phyloP scores from a whole-genome alignment of 2,888 invertebrate genomes.

The Amphipoea oculea region DNA sequence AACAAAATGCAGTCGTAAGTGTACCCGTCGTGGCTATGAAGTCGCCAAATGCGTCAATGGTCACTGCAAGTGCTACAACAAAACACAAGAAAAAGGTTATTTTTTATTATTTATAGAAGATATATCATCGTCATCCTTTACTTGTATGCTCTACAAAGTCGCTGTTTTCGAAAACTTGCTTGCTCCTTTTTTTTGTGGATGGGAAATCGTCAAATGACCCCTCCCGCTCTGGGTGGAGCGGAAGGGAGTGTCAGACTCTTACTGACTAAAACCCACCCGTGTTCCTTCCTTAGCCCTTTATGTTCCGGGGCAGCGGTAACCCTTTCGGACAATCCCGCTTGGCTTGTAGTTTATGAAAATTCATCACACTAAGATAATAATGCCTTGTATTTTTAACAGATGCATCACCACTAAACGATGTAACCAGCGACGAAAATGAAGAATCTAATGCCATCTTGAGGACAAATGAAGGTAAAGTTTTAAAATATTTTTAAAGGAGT shows the following conservation, averaged over 20 bases:
- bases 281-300: no score
- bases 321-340: no score
- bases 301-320: no score
- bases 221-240: no score
- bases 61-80: constrained; percentile 24
- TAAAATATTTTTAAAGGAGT: background rate
- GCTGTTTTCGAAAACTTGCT: background rate
- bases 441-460: background rate
- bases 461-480: background rate
- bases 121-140: background rate
- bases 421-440: background rate
- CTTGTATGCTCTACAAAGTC: background rate
- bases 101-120: background rate
- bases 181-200: no score
- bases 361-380: background rate
- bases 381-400: background rate
- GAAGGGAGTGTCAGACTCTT: no score
- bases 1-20: background rate
- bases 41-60: constrained; percentile 34
- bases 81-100: background rate
- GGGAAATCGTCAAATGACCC: no score
- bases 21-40: constrained; percentile 20
- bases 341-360: background rate
- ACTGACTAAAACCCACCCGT: no score
- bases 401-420: background rate